Evolutionary conservation across 1,140 invertebrate genomes (phyloP).

Genomic region (Drosophila biarmipes): DNA sequence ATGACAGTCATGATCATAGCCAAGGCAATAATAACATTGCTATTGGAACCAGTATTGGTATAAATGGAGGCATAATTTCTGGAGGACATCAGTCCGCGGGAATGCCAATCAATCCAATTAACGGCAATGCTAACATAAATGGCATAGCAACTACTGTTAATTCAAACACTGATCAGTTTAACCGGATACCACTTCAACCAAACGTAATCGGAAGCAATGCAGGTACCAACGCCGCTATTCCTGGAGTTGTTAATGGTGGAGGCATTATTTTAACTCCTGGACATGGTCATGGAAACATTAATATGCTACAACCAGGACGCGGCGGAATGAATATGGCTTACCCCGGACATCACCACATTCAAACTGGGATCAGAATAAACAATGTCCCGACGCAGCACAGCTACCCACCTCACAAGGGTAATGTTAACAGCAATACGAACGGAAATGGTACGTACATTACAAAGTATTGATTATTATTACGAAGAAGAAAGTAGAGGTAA

Average conservation of each 20-base stretch:
- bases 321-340: constrained; percentile 60
- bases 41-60: constrained; percentile 51
- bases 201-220: constrained; percentile 69
- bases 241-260: constrained; percentile 26
- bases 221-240: constrained; percentile 24
- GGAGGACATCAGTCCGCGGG: constrained; percentile 11
- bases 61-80: constrained; percentile 38
- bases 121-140: constrained; percentile 37
- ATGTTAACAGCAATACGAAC: constrained; percentile 57
- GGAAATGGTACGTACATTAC: constrained; percentile 58
- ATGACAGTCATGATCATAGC: constrained; percentile 33
- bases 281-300: constrained; percentile 75
- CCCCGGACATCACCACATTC: constrained; percentile 73
- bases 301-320: constrained; percentile 67
- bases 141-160: constrained; percentile 72
- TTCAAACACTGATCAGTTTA: constrained; percentile 81
- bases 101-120: constrained; percentile 49
- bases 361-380: constrained; percentile 82
- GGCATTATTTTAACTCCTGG: constrained; percentile 68
- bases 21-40: constrained; percentile 48
- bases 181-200: constrained; percentile 76
- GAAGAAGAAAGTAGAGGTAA: constrained; percentile 18
- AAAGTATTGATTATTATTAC: not conserved
- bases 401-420: constrained; percentile 70
- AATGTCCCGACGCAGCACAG: constrained; percentile 80